Conservation (phyloP, 2,797 vertebrate genomes). For the Artibeus lituratus region DNA sequence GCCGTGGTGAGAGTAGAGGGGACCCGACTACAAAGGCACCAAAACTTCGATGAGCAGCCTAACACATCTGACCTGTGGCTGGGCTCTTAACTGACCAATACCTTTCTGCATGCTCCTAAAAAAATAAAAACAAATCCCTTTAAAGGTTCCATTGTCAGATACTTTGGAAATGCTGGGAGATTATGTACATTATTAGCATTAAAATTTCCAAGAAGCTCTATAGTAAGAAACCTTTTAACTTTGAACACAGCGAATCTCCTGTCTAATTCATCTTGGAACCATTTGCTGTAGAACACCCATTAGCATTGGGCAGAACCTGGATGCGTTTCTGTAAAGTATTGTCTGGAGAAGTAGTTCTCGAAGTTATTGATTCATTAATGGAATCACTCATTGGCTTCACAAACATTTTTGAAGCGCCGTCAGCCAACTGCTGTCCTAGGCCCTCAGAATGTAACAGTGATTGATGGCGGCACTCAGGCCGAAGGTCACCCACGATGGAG, state of each 20-base stretch:
- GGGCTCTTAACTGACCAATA: background rate
- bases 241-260: background rate
- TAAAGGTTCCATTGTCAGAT: background rate
- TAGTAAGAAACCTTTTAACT: slow-evolving; percentile 7
- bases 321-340: slow-evolving; percentile 20
- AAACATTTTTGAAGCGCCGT: slow-evolving; percentile 1
- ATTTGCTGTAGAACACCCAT: background rate
- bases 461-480: background rate
- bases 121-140: background rate
- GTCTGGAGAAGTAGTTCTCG: background rate
- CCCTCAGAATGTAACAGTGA: background rate
- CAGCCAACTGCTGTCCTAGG: background rate
- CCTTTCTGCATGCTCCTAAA: background rate
- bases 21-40: background rate
- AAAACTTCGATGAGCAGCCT: background rate
- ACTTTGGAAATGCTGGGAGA: background rate
- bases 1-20: background rate
- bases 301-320: background rate
- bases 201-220: background rate
- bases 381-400: background rate
- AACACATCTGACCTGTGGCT: background rate
- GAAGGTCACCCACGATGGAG: background rate
- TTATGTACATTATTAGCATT: background rate
- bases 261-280: background rate
- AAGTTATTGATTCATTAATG: background rate